Conservation (phyloP, 2,888 invertebrate species). For the Dolomedes plantarius region DNA sequence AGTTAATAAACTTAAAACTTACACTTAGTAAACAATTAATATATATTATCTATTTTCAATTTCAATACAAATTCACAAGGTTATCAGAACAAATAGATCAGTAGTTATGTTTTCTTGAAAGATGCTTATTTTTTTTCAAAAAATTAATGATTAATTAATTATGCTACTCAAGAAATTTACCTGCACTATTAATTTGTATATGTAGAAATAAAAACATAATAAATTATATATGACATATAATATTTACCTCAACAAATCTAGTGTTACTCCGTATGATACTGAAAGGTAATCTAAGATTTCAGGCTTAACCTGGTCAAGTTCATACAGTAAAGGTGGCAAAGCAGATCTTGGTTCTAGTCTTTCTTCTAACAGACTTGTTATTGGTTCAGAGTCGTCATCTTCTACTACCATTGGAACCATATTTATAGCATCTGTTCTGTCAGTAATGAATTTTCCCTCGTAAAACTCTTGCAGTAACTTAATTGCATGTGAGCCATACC, state of each 20-base stretch:
- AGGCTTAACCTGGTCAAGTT: slow-evolving; percentile 88
- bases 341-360: slow-evolving; percentile 81
- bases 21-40: no score
- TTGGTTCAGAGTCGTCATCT: slow-evolving; percentile 60
- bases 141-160: no score
- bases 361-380: slow-evolving; percentile 83
- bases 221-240: no score
- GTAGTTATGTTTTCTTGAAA: no score
- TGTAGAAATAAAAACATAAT: not conserved
- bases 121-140: no score
- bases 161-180: not conserved
- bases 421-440: slow-evolving; percentile 69
- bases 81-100: no score
- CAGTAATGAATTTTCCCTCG: slow-evolving; percentile 79
- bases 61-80: no score
- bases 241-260: slow-evolving; percentile 85
- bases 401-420: slow-evolving; percentile 41
- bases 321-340: slow-evolving; percentile 90
- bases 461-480: slow-evolving; percentile 92
- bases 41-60: no score
- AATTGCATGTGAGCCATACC: slow-evolving; percentile 94
- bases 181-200: not conserved
- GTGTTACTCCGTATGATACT: slow-evolving; percentile 94
- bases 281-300: slow-evolving; percentile 95
- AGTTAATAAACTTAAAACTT: no score